Evolutionary conservation across 2,797 vertebrate species (phyloP), one percentile per base, ranked within the genome.

Genomic region (Myioborus miniatus): DNA sequence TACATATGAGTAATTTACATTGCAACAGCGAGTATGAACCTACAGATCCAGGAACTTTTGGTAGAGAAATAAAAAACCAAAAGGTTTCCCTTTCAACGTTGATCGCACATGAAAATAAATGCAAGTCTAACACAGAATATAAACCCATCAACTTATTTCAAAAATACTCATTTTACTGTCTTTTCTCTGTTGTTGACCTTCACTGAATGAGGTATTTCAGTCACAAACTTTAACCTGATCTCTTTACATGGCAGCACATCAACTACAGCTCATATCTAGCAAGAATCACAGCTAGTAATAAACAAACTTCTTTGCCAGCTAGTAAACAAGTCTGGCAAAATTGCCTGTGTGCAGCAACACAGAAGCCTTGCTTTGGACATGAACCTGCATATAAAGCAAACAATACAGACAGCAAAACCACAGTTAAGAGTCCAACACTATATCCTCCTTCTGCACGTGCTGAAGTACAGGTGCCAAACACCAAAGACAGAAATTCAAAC

Each of bases 401-500:
- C 62, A 67, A 89, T 27, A 67, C 15, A 59, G 72, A 44, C 4
- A 17, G 39, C 65, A 89, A 91, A 90, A 44, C 36, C 50, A 78
- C 21, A 86, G n/a, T 22, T 68, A 39, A 74, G 43, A 93, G 46
- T 26, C 75, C 62, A 91, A 4, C 27, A 22, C 17, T 24, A 12
- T 17, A 52, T 58, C 30, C 17, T 52, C 37, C 32, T 46, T 8
- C 62, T 44, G 47, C 43, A 56, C 0, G 0, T 37, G 29, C 34
- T 63, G 30, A 91, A 79, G 22, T 50, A 75, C 19, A 81, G 43
- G 44, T 56, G 52, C 36, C 39, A 83, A 87, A 80, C 30, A 82
- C 15, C 52, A 80, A 76, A 76, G 60, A 76, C n/a, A 82, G n/a
- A 58, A 92, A 90, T 47, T 58, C 63, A 64, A 69, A 56, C 81